Conservation (phyloP, 2,797 vertebrate genomes). For the Cynodonichthys magdalenae region DNA sequence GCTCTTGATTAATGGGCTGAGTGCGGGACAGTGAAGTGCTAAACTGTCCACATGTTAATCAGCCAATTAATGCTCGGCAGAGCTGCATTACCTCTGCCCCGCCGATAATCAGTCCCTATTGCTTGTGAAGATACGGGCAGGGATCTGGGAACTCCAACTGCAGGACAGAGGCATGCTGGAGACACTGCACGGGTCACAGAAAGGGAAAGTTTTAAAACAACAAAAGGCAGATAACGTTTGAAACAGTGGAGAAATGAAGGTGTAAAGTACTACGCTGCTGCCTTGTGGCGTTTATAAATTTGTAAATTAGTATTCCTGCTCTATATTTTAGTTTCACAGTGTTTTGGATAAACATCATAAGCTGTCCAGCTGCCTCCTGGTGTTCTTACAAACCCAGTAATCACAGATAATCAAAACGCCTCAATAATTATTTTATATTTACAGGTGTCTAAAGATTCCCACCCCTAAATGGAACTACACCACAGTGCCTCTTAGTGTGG, state of each 20-base stretch:
- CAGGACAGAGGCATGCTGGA: conserved; percentile 14
- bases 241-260: conserved; percentile 2
- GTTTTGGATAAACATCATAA: too few relatives aligned
- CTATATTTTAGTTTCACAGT: too few relatives aligned
- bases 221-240: conserved; percentile 12
- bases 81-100: conserved; percentile 68
- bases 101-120: conserved; percentile 64
- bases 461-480: conserved; percentile 1
- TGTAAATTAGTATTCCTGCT: neutral
- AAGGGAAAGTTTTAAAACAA: conserved; percentile 6
- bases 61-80: conserved; percentile 79
- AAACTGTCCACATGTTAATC: conserved; percentile 83
- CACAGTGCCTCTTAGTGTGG: conserved; percentile 59
- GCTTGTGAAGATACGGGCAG: conserved; percentile 48
- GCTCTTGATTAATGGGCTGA: conserved; percentile 74
- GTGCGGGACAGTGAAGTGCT: conserved; percentile 76
- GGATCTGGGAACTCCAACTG: conserved; percentile 43
- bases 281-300: conserved; percentile 42
- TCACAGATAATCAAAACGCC: too few relatives aligned
- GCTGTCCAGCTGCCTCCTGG: too few relatives aligned
- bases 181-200: neutral
- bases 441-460: too few relatives aligned
- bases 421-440: too few relatives aligned
- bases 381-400: too few relatives aligned
- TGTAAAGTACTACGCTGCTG: conserved; percentile 23